These are phyloP conservation scores for Tragelaphus oryx DNA, from an alignment of 2,797 vertebrate genomes.

Conservation along the genomic window DNA sequence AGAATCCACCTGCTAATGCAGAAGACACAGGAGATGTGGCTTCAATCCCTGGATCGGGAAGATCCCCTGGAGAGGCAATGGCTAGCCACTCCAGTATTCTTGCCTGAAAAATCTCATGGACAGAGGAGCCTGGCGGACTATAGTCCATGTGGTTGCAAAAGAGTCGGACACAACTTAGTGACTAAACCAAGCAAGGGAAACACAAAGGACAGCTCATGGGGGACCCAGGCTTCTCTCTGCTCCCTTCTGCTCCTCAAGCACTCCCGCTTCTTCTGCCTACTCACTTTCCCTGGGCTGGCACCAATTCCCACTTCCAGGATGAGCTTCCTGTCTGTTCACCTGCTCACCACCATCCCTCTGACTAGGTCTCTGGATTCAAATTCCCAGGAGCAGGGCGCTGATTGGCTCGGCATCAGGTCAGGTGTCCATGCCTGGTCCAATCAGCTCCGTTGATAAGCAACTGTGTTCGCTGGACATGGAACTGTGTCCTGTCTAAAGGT, in stretches of 20 bases:
- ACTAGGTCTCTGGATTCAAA: neutral
- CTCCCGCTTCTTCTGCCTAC: neutral
- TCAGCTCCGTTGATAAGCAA: neutral
- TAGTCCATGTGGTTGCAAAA: neutral
- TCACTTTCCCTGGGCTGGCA: neutral
- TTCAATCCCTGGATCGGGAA: neutral
- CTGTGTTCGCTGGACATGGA: neutral
- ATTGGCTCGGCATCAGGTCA: neutral
- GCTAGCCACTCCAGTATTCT: neutral
- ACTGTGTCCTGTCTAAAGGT: neutral
- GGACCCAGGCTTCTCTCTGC: neutral
- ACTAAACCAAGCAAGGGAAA: neutral
- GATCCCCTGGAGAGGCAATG: neutral
- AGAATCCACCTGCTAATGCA: neutral
- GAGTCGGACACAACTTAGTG: neutral
- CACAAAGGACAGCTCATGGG: neutral
- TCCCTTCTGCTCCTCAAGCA: neutral
- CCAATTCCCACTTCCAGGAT: fast-evolving
- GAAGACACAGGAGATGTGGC: neutral
- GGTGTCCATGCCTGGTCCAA: neutral
- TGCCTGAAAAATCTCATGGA: neutral
- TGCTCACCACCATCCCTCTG: neutral
- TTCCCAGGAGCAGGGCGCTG: neutral
- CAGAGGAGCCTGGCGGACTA: fast-evolving
- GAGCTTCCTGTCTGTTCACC: neutral